Base-by-base conservation (phyloP, 2,888 invertebrate genomes). In the Pogonocherus hispidulus region DNA sequence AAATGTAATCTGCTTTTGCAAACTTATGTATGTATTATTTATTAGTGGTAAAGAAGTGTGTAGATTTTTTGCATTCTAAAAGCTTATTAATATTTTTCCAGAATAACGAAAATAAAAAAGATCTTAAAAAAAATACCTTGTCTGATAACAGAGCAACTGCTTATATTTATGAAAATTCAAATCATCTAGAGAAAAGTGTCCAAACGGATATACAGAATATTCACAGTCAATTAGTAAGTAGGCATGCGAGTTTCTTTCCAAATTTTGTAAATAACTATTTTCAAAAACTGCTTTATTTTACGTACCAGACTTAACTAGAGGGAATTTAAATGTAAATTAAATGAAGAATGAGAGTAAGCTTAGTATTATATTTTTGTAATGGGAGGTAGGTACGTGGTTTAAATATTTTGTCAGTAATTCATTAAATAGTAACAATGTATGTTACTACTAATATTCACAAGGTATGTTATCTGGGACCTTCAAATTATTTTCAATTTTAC, bases 181-280 rank as follows among this genome's bases (percentile, higher is more conserved):
- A 46, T 22, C 59, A 44, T 20, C 44, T 62, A 37, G 68, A 71
- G 46, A 85, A 84, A 78, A 80, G 81, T 46, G 83, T 84, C 22
- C 85, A 85, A 80, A 85, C 85, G 16, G 84, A 85, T 69, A 83
- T 85, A 69, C 80, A 84, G 79, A 84, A 85, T 77, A 83, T 85
- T 75, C 75, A 83, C 75, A 80, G 73, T 70, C 78, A 80, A 73
- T 81, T 85, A 80, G 84, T 85, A 82, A 82, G 82, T 83, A 78
- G 32, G 62, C 62, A 62, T 62, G 62, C 20, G 14, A 44, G 41
- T 41, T 41, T 41, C 32, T 56, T 47, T 32, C 18, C 27, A 64
- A 9, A 23, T 32, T 27, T 49, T 73, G 69, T 69, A 67, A 63
- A 73, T 73, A 69, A 46, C 32, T 23, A 18, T 44, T 44, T 56